Evolutionary conservation across 2,797 vertebrate genomes (phyloP), one percentile per base, ranked within the genome.

Genomic region (Mastacembelus armatus): DNA sequence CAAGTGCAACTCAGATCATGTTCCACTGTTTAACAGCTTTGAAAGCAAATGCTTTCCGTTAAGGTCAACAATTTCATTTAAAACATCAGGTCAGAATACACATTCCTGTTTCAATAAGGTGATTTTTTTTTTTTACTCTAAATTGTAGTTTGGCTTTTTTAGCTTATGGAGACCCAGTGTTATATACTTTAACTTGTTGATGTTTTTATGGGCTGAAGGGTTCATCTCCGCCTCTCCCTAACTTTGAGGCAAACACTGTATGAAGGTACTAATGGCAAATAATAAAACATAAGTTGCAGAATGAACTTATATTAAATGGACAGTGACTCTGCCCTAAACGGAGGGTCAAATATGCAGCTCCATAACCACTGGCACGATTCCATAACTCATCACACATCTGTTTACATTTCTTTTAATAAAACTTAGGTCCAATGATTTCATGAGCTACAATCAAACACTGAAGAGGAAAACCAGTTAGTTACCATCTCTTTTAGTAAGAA

Each of bases 1-100:
- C 88, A 93, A 87, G 83, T 89, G 84, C 85, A 89, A 85, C 87
- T 90, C 85, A 74, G 63, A 77, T 81, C 50, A 82, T 56, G 66
- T 86, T 66, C 70, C 77, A 78, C 74, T 83, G 78, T 83, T 88
- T 79, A 71, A 89, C 86, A 79, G 80, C 77, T 64, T 72, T 78
- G 62, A 57, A 86, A 81, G 66, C 64, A n/a, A n/a, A 42, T 62
- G 38, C 11, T 32, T 35, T 18, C 33, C 19, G 19, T 64, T 44
- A 35, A 44, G 16, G 26, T n/a, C 36, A 8, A n/a, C 36, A 26
- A 10, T 35, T 43, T 64, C 42, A 68, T 72, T 70, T 40, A 58
- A 55, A 45, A 65, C 33, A 70, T 29, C 12, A 38, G 48, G 40
- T 64, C 44, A 27, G 56, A 76, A 64, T 44, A 15, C 43, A 22